Evolutionary conservation across 2,888 invertebrate genomes (phyloP).

Genomic region (Augochlorella aurata): DNA sequence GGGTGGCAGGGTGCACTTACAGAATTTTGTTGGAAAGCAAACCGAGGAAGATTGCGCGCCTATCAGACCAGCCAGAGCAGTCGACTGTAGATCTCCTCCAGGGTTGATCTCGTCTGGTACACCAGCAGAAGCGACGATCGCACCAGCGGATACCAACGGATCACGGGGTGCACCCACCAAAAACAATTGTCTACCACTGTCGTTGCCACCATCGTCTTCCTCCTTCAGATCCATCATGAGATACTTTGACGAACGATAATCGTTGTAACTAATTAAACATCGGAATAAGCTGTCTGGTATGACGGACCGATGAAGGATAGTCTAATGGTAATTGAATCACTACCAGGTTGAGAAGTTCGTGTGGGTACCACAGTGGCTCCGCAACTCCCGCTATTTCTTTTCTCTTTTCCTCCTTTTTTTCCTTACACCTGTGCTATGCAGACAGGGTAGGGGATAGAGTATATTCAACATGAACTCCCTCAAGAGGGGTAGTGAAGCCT

Average conservation of each 20-base stretch:
- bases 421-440: slow-evolving; percentile 74
- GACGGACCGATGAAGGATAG: slow-evolving; percentile 53
- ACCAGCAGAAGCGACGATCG: slow-evolving; percentile 73
- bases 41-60: slow-evolving; percentile 79
- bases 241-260: slow-evolving; percentile 5
- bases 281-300: slow-evolving; percentile 18
- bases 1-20: slow-evolving; percentile 76
- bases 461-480: slow-evolving; percentile 75
- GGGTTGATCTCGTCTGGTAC: slow-evolving; percentile 74
- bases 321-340: slow-evolving; percentile 72
- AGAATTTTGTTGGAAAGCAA: slow-evolving; percentile 81
- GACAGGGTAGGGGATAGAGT: slow-evolving; percentile 74
- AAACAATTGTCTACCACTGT: slow-evolving; percentile 75
- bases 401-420: slow-evolving; percentile 70
- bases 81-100: slow-evolving; percentile 76
- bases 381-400: slow-evolving; percentile 69
- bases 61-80: slow-evolving; percentile 79
- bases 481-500: slow-evolving; percentile 78
- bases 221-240: slow-evolving; percentile 78
- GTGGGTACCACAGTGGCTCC: slow-evolving; percentile 65
- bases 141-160: slow-evolving; percentile 78
- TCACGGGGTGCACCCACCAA: slow-evolving; percentile 78
- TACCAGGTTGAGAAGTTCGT: slow-evolving; percentile 66
- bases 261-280: slow-evolving; percentile 49
- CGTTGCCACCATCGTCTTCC: slow-evolving; percentile 74